Percentiles rank a stretch among this genome's conserved stretches.
Evolutionary conservation across 2,888 invertebrate genomes (phyloP).

Genomic region (Neuroscelio doddi): DNA sequence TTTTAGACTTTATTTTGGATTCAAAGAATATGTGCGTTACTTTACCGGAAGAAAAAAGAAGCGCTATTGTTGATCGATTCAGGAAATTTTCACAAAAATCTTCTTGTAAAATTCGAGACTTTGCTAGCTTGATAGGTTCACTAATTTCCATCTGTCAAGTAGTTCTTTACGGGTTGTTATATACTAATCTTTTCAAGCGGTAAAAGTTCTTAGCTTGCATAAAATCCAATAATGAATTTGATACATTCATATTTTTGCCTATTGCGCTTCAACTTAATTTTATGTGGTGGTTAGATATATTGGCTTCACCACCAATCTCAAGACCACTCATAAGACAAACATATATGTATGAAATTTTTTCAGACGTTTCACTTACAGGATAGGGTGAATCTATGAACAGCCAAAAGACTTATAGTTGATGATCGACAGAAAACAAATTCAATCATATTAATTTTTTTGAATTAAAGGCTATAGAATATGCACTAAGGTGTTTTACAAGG

Average conservation of each 20-base stretch:
- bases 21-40: slow-evolving; percentile 10
- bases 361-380: slow-evolving; percentile 43
- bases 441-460: slow-evolving; percentile 44
- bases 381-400: slow-evolving; percentile 44
- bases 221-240: neutral
- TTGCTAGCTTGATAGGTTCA: slow-evolving; percentile 28
- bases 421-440: slow-evolving; percentile 30
- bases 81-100: too few species aligned
- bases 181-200: slow-evolving; percentile 26
- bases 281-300: slow-evolving; percentile 31
- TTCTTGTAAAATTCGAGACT: slow-evolving; percentile 8
- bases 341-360: slow-evolving; percentile 25
- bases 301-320: slow-evolving; percentile 7
- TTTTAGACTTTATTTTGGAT: slow-evolving; percentile 21
- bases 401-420: slow-evolving; percentile 42
- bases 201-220: slow-evolving; percentile 12
- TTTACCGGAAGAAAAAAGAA: slow-evolving; percentile 11
- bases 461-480: slow-evolving; percentile 17
- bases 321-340: slow-evolving; percentile 8
- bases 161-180: slow-evolving; percentile 19
- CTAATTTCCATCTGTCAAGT: slow-evolving; percentile 28
- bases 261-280: slow-evolving; percentile 8
- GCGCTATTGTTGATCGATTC: too few species aligned
- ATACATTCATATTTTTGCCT: neutral
- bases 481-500: slow-evolving; percentile 33